These are phyloP conservation scores for Burhinus oedicnemus DNA, from an alignment of 2,113 vertebrate genomes.

Conservation along the genomic window DNA sequence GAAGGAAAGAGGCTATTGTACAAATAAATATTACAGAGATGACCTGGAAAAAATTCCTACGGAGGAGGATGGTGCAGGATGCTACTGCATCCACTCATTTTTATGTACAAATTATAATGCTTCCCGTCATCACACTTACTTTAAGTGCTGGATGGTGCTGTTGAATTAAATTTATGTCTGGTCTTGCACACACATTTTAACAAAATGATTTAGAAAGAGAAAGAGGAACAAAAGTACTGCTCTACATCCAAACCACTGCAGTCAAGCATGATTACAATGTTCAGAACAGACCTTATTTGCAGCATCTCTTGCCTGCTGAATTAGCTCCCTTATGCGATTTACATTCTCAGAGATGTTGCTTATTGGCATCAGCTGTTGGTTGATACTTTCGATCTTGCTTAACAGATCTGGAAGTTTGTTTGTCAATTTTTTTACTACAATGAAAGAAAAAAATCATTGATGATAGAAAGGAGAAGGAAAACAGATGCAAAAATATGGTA, in stretches of 20 bases:
- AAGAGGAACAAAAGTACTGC: background rate
- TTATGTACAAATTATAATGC: background rate
- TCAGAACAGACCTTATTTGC: slow-evolving; percentile 86
- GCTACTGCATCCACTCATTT: background rate
- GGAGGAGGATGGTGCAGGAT: background rate
- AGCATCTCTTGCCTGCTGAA: slow-evolving; percentile 91
- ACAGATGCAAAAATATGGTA: background rate
- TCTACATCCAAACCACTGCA: background rate
- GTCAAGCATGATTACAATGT: background rate
- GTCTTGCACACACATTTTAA: background rate
- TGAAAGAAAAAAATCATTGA: background rate
- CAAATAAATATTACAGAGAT: background rate
- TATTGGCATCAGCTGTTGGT: slow-evolving; percentile 79
- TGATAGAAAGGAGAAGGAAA: background rate
- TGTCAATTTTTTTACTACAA: slow-evolving; percentile 86
- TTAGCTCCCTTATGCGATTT: slow-evolving; percentile 90
- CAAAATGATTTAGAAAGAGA: background rate
- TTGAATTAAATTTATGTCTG: background rate
- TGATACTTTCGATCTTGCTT: slow-evolving; percentile 86
- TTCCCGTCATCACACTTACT: background rate
- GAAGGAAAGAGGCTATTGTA: background rate
- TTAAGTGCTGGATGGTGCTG: background rate
- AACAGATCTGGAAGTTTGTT: slow-evolving; percentile 88
- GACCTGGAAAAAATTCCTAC: fast-evolving
- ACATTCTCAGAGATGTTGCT: slow-evolving; percentile 90